Evolutionary conservation across 1,140 invertebrate species (phyloP).

Genomic region (Belonocnema kinseyi): DNA sequence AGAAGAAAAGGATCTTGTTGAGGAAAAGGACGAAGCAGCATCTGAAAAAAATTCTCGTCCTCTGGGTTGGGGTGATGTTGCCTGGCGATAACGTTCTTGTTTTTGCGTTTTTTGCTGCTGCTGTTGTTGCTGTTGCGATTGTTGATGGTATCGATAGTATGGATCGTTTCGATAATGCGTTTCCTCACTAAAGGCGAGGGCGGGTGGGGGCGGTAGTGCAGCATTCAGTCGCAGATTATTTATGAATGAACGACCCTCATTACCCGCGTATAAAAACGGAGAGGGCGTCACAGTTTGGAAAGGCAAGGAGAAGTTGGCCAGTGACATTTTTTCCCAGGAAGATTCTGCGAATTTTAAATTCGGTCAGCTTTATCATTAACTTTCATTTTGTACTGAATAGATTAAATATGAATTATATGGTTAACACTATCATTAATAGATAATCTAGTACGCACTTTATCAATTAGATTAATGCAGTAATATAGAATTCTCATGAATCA

Average conservation of each 20-base stretch:
- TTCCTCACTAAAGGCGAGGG: conserved; percentile 54
- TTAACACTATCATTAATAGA: background rate
- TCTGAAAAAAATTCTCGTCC: conserved; percentile 39
- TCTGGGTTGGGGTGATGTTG: conserved; percentile 41
- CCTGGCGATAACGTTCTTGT: conserved; percentile 36
- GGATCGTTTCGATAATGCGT: conserved; percentile 61
- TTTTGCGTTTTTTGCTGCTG: conserved; percentile 47
- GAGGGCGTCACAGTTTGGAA: conserved; percentile 65
- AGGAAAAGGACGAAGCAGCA: conserved; percentile 47
- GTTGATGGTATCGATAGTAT: conserved; percentile 54
- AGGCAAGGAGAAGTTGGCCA: conserved; percentile 68
- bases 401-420: background rate
- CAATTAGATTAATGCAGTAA: background rate
- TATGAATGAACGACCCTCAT: conserved; percentile 50
- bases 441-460: background rate
- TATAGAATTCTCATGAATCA: too few relatives aligned
- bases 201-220: conserved; percentile 56
- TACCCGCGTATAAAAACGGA: conserved; percentile 60
- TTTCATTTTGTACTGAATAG: too few relatives aligned
- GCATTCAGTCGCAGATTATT: conserved; percentile 65
- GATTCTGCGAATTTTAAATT: conserved; percentile 19
- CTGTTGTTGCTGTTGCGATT: conserved; percentile 53
- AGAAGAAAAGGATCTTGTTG: conserved; percentile 34
- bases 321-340: conserved; percentile 58
- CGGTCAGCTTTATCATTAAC: too few relatives aligned